Conservation (phyloP, 2,113 vertebrate species). For the Oenanthe melanoleuca region DNA sequence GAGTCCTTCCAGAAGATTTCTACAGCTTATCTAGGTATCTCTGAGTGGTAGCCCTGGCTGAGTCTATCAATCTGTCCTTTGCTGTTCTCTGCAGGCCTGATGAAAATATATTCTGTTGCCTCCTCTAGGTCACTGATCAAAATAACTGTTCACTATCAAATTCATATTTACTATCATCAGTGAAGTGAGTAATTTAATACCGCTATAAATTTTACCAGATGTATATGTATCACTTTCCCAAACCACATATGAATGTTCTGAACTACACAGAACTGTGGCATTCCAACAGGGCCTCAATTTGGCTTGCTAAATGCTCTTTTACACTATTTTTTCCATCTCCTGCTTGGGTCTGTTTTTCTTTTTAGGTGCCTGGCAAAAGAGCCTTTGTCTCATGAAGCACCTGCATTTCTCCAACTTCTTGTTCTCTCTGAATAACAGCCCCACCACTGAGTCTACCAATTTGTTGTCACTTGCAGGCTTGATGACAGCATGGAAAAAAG, state of each 20-base stretch:
- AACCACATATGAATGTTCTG: not conserved
- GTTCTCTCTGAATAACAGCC: not conserved
- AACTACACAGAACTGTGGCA: not conserved
- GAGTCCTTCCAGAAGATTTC: not conserved
- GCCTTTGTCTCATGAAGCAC: not conserved
- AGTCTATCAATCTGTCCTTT: not conserved
- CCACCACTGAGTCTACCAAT: not conserved
- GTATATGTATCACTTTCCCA: not conserved
- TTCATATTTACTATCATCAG: not conserved
- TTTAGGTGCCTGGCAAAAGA: not conserved
- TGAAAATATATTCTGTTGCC: not conserved
- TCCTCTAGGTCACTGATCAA: not conserved
- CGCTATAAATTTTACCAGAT: not conserved
- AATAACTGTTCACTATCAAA: not conserved
- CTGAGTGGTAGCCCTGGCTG: not conserved
- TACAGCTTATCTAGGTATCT: not conserved
- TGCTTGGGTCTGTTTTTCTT: not conserved
- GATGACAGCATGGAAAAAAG: not conserved
- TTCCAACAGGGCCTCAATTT: not conserved
- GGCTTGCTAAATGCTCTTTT: not conserved
- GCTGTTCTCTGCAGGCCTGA: not conserved
- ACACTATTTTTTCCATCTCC: not conserved
- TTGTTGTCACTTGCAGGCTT: not conserved
- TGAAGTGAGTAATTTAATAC: not conserved
- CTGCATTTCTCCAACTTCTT: not conserved